Evolutionary conservation across 1,140 invertebrate species (phyloP).

Genomic region (Aphelinus atriplicis): DNA sequence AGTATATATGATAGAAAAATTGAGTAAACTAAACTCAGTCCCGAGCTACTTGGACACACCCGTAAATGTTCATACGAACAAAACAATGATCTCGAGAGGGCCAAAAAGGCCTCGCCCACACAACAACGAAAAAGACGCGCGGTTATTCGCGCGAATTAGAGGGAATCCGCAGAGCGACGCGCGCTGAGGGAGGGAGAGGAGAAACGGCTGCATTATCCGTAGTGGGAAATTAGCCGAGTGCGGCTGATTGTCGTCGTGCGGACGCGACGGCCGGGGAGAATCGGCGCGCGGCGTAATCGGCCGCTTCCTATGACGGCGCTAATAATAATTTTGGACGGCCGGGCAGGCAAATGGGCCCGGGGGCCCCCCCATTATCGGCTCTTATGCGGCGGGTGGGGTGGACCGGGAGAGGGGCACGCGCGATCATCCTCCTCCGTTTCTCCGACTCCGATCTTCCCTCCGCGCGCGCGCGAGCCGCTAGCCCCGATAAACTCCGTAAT

Average conservation of each 20-base stretch:
- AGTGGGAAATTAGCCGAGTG: neutral
- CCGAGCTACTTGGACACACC: too few relatives aligned
- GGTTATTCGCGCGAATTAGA: neutral
- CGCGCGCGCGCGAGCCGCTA: neutral
- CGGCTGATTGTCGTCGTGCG: too few relatives aligned
- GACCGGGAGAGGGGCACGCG: too few relatives aligned
- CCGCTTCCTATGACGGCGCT: constrained; percentile 29
- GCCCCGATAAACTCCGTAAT: constrained; percentile 41
- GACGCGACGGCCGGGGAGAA: too few relatives aligned
- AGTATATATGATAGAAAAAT: too few relatives aligned
- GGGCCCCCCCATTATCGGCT: constrained; percentile 56
- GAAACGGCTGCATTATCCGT: neutral
- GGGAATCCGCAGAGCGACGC: neutral
- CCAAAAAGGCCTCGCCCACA: too few relatives aligned
- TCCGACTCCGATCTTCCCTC: constrained; percentile 44
- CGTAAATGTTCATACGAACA: too few relatives aligned
- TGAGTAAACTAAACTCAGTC: too few relatives aligned
- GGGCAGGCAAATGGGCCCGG: constrained; percentile 35
- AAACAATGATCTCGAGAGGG: too few relatives aligned
- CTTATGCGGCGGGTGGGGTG: constrained; percentile 35
- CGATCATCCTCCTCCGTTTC: constrained; percentile 55
- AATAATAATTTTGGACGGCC: constrained; percentile 34
- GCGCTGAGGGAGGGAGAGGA: neutral
- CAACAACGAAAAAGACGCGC: too few relatives aligned
- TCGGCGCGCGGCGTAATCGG: constrained; percentile 16